Conservation (phyloP, 2,113 vertebrate genomes). For the Beaufortia kweichowensis region DNA sequence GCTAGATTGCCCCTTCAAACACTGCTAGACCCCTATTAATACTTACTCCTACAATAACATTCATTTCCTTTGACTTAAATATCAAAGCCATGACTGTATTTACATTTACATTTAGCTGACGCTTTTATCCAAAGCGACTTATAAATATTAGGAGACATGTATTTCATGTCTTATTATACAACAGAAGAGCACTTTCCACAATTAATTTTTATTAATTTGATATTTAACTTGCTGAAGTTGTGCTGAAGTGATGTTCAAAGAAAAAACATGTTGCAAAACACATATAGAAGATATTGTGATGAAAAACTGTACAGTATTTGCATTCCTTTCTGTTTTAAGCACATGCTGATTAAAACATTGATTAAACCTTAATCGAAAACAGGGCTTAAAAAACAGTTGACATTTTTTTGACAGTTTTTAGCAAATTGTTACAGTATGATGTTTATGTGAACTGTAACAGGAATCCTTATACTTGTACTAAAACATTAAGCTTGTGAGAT, state of each 20-base stretch:
- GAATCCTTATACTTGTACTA: too few species aligned
- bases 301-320: conserved; percentile 27
- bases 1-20: conserved; percentile 10
- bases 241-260: conserved; percentile 1
- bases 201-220: conserved; percentile 44
- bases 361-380: conserved; percentile 5
- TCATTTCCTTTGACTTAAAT: conserved; percentile 25
- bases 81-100: conserved; percentile 8
- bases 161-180: neutral
- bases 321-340: conserved; percentile 26
- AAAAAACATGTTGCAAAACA: conserved; percentile 39
- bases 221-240: conserved; percentile 35
- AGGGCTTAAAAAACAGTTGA: too few species aligned
- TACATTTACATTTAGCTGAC: too few species aligned
- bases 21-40: conserved; percentile 17
- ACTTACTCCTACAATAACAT: neutral
- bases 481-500: too few species aligned
- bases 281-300: neutral
- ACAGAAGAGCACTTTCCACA: conserved; percentile 1
- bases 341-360: neutral
- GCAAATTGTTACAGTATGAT: too few species aligned
- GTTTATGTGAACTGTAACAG: too few species aligned
- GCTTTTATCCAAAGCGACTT: too few species aligned
- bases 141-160: too few species aligned
- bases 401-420: too few species aligned